Conservation (phyloP, 2,113 vertebrate species). For the Cyphomyrus plagiostoma region DNA sequence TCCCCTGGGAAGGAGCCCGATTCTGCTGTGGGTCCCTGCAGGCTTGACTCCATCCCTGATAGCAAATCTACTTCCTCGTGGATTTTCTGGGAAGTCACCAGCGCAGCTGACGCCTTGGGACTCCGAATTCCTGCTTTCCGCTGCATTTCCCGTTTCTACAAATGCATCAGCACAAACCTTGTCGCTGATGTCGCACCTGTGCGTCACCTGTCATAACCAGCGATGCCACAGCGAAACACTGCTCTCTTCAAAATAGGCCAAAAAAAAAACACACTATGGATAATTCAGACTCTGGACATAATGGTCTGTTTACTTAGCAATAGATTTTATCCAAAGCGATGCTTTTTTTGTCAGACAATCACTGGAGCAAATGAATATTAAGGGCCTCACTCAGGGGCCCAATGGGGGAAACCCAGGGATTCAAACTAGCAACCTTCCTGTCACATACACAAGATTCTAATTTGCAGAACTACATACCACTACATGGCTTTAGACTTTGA, state of each 20-base stretch:
- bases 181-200: neutral
- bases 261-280: neutral
- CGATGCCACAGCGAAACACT: neutral
- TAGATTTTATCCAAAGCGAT: neutral
- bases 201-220: neutral
- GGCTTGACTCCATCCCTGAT: neutral
- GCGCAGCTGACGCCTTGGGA: neutral
- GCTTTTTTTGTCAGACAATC: neutral
- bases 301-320: neutral
- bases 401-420: neutral
- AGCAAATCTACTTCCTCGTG: neutral
- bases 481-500: neutral
- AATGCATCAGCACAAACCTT: neutral
- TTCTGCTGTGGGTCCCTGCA: neutral
- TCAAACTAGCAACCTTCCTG: neutral
- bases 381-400: neutral
- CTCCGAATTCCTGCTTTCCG: neutral
- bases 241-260: neutral
- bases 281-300: neutral
- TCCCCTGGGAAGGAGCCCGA: neutral
- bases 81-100: neutral
- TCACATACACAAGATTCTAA: neutral
- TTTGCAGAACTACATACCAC: neutral
- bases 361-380: neutral
- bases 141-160: neutral